A percentile compares a stretch with the other conserved stretches of the same genome.
phyloP scores from a whole-genome alignment of 2,888 invertebrate species.

The Prosapia bicincta region DNA sequence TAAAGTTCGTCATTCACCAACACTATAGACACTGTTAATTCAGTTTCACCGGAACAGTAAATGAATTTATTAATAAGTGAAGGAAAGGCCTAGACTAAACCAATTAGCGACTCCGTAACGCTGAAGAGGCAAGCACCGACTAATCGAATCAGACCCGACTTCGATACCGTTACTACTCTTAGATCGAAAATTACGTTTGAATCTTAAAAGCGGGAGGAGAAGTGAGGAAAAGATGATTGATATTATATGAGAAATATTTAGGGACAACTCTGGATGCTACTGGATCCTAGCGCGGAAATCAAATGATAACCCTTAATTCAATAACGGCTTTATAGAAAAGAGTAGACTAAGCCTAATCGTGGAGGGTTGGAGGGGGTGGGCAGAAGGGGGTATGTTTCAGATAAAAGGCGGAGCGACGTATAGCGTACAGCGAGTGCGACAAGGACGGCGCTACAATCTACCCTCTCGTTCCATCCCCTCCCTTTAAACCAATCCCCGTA shows the following conservation, averaged over 20 bases:
- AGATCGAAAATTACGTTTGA: conserved; percentile 2
- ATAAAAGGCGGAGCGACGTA: conserved; percentile 45
- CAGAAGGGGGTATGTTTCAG: conserved; percentile 46
- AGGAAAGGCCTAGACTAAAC: background rate
- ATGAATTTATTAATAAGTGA: background rate
- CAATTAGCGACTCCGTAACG: background rate
- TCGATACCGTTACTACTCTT: background rate
- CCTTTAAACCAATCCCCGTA: conserved; percentile 14
- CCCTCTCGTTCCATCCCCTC: background rate
- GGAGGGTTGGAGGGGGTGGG: conserved; percentile 36
- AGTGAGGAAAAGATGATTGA: conserved; percentile 23
- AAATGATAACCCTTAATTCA: conserved; percentile 77
- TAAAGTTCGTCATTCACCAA: background rate
- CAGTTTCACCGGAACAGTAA: background rate
- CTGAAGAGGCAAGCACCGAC: background rate
- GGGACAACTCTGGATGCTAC: conserved; percentile 44
- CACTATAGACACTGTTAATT: background rate
- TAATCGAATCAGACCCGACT: background rate
- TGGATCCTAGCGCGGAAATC: conserved; percentile 53
- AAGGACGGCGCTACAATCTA: background rate
- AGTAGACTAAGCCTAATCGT: conserved; percentile 43
- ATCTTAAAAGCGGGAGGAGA: background rate
- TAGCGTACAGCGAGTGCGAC: background rate
- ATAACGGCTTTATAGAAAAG: conserved; percentile 55
- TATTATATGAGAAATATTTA: conserved; percentile 37